These are phyloP conservation scores for Philopedon plagiatum DNA, from an alignment of 2,888 invertebrate species.

Conservation along the genomic window DNA sequence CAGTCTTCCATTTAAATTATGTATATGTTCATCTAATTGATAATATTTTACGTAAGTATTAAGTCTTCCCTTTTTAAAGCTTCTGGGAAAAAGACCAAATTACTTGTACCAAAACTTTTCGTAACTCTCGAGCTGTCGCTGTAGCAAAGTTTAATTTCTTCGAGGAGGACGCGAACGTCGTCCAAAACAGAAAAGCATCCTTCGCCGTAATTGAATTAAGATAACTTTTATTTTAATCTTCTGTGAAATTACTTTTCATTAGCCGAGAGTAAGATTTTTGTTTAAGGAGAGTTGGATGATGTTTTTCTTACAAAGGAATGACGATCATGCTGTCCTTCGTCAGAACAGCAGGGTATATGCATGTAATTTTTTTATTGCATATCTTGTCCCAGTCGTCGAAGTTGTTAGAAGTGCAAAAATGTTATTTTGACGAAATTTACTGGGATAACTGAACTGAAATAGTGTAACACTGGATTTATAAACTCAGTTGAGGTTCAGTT, in stretches of 20 bases:
- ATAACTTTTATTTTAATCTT: conserved; percentile 52
- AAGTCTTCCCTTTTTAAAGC: conserved; percentile 15
- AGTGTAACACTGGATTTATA: no score
- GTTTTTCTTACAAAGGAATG: neutral
- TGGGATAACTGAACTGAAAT: no score
- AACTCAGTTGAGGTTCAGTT: no score
- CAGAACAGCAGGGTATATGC: no score
- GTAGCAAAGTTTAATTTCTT: conserved; percentile 47
- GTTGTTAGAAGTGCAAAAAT: no score
- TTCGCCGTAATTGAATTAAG: conserved; percentile 41
- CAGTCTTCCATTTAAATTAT: no score
- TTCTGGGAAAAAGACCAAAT: conserved; percentile 34
- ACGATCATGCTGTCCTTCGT: no score
- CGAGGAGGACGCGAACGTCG: conserved; percentile 37
- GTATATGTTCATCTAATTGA: no score
- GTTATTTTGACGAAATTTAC: no score
- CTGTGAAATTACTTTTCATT: conserved; percentile 50
- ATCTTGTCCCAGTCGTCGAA: no score
- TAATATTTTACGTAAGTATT: conserved; percentile 48
- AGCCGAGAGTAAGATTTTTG: conserved; percentile 13
- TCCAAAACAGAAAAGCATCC: conserved; percentile 43
- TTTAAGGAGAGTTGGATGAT: neutral
- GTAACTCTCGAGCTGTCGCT: conserved; percentile 44
- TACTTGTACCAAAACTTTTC: conserved; percentile 40
- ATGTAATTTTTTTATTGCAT: no score